Base-by-base conservation (phyloP, 2,113 vertebrate species). In the Microcebus lehilahytsara region DNA sequence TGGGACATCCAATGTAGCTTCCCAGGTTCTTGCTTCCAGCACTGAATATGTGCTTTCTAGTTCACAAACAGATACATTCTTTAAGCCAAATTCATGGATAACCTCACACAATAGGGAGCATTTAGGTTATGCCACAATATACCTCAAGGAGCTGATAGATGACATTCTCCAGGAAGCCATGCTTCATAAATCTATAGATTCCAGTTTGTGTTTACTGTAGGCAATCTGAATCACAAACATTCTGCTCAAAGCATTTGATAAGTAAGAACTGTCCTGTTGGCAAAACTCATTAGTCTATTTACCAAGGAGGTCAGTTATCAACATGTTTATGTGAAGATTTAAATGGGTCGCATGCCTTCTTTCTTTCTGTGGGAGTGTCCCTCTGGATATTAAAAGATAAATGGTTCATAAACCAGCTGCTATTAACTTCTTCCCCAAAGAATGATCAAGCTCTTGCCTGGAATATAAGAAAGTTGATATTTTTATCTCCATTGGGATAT, bases 371-470 rank as follows among this genome's bases (percentile, higher is more conserved):
- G 25, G 30, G 40, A 78, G 6, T 37, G 1, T 79, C 20, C 67
- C 66, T 51, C 5, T 62, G 8, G 60, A 92, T 77, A 93, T 95
- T 22, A 51, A 84, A 72, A 93, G 60, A 87, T 42, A 91, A 96
- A 92, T 19, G 51, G 85, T 75, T 93, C n/a, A 84, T 42, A 95
- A 84, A 37, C 23, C 37, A 81, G 69, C 60, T 87, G 86, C 42
- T 66, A 46, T 46, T 46, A 93, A 81, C 42, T 89, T 9, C 20
- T 93, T 69, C 53, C 40, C 58, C 22, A 74, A 79, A 79, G 49
- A 93, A 40, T 85, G 30, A 85, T 25, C 72, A 56, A 40, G 30
- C 6, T 71, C n/a, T 97, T 86, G 16, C 34, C 27, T 56, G 14
- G 58, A 95, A 87, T 19, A 77, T n/a, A 30, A 91, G 89, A 78